Evolutionary conservation across 64 coral and sea anemone species (phyloP).

Genomic region (Montipora capricornis): DNA sequence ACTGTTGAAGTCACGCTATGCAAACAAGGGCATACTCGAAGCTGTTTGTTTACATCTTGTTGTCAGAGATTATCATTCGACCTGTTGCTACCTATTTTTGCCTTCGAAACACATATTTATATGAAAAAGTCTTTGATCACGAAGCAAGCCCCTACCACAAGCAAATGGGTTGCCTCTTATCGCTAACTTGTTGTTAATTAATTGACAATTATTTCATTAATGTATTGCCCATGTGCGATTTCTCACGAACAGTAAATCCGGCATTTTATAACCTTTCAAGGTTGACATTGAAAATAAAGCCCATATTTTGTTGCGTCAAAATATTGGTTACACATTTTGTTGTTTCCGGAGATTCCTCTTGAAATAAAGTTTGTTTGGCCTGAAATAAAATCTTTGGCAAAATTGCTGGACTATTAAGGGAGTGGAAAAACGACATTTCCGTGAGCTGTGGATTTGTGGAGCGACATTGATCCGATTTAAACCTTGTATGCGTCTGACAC

Average conservation of each 20-base stretch:
- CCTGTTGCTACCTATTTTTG: neutral
- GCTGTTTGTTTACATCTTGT: neutral
- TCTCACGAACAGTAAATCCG: neutral
- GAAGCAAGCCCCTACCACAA: neutral
- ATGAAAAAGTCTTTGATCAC: neutral
- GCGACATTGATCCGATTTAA: slow-evolving; percentile 31
- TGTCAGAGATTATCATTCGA: neutral
- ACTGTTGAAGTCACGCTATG: neutral
- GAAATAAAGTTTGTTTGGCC: neutral
- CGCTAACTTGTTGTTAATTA: neutral
- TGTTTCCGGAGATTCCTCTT: neutral
- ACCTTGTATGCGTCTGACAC: neutral
- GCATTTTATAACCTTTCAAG: neutral
- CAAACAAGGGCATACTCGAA: neutral
- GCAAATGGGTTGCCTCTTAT: neutral
- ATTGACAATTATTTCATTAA: slow-evolving; percentile 43
- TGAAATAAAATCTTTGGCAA: neutral
- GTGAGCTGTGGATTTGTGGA: slow-evolving; percentile 21
- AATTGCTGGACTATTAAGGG: slow-evolving; percentile 10
- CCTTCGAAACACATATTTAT: neutral
- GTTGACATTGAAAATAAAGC: neutral
- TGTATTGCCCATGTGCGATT: neutral
- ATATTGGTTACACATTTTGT: neutral
- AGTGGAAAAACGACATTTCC: slow-evolving; percentile 3
- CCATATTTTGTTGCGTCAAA: neutral